These are phyloP conservation scores for Lerema accius DNA, from an alignment of 1,140 invertebrate species.

Conservation along the genomic window DNA sequence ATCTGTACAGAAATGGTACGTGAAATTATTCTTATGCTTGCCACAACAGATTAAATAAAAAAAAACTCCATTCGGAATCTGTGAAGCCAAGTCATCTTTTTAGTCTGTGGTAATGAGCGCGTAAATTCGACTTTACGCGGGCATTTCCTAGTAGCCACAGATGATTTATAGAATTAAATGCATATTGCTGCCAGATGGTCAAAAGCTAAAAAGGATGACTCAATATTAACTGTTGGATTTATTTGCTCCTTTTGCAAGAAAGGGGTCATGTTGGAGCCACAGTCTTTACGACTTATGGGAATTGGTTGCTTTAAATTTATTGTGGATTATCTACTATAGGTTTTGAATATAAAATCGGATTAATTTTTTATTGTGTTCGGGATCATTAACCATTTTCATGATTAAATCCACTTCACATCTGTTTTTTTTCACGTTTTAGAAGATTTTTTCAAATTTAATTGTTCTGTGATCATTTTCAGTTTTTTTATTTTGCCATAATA, in stretches of 20 bases:
- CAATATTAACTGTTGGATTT: neutral
- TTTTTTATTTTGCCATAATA: too few species aligned
- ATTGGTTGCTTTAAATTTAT: too few species aligned
- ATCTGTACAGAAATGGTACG: constrained; percentile 15
- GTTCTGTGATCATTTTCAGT: too few species aligned
- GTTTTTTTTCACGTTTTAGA: too few species aligned
- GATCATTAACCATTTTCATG: too few species aligned
- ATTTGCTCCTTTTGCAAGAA: neutral
- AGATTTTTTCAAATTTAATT: too few species aligned
- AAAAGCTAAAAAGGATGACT: neutral
- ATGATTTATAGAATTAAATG: constrained; percentile 31
- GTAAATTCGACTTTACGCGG: constrained; percentile 25
- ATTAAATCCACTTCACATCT: too few species aligned
- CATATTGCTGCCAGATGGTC: constrained; percentile 27
- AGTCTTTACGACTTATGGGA: neutral
- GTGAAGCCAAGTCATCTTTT: constrained; percentile 21
- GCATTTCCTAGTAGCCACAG: constrained; percentile 28
- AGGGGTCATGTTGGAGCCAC: neutral
- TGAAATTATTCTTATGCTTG: constrained; percentile 22
- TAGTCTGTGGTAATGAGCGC: constrained; percentile 27
- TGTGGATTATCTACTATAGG: too few species aligned
- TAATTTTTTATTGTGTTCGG: too few species aligned
- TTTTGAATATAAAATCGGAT: too few species aligned
- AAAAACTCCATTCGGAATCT: constrained; percentile 14
- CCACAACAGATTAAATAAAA: constrained; percentile 27